phyloP scores from a whole-genome alignment of 2,888 invertebrate genomes.

The Cantharis nigra region DNA sequence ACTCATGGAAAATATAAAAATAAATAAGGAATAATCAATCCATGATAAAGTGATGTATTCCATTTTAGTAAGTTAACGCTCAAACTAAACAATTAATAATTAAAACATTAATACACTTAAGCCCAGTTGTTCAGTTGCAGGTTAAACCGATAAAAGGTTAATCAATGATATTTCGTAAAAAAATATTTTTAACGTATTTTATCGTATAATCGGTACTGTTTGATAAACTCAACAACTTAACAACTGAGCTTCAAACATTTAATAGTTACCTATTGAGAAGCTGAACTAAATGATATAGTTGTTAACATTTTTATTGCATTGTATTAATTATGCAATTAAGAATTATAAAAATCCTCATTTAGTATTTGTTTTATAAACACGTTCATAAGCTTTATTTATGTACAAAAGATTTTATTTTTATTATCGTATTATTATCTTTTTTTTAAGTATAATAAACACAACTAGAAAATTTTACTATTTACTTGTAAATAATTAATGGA shows the following conservation, averaged over 20 bases:
- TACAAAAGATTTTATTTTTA: background rate
- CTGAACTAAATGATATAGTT: background rate
- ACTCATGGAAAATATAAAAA: slow-evolving; percentile 58
- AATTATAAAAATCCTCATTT: background rate
- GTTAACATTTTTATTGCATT: background rate
- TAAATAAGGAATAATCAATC: slow-evolving; percentile 63
- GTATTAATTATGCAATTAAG: background rate
- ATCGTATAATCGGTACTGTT: no score
- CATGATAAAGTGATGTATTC: slow-evolving; percentile 52
- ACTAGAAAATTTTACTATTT: no score
- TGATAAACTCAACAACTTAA: no score
- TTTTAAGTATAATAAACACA: no score
- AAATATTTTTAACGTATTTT: no score
- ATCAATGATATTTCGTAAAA: no score
- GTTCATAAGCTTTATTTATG: background rate
- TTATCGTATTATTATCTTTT: no score
- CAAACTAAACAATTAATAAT: no score
- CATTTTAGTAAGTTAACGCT: background rate
- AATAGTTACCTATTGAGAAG: background rate
- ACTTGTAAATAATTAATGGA: no score
- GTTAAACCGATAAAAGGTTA: no score
- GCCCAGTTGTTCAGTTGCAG: no score
- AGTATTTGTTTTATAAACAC: background rate
- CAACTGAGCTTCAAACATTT: background rate
- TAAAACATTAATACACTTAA: no score